Conservation (phyloP, 1,140 invertebrate species). For the Conus betulinus region DNA sequence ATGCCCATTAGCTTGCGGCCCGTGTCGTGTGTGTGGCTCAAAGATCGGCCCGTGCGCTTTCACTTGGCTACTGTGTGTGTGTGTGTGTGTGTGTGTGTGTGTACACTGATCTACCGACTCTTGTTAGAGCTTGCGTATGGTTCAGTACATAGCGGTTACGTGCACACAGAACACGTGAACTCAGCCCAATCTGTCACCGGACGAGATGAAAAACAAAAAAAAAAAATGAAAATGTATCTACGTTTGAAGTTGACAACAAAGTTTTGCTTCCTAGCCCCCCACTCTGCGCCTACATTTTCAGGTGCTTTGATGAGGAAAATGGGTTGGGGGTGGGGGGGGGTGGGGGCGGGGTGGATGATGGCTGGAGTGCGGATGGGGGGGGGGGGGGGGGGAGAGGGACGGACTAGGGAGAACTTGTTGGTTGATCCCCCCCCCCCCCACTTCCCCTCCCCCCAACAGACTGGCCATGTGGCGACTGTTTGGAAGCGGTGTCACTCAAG, state of each 20-base stretch:
- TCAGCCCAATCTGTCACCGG: too few species aligned
- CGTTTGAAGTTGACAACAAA: too few species aligned
- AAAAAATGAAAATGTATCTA: too few species aligned
- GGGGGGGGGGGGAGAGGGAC: neutral
- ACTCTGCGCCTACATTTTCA: too few species aligned
- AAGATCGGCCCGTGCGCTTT: neutral
- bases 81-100: neutral
- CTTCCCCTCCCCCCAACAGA: too few species aligned
- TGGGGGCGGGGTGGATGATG: neutral
- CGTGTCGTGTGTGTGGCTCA: neutral
- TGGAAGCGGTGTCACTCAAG: constrained; percentile 1
- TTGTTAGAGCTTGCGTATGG: neutral
- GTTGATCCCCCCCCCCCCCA: too few species aligned
- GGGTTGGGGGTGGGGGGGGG: neutral
- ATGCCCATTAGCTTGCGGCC: neutral
- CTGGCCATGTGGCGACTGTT: constrained; percentile 2
- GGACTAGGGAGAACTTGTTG: neutral
- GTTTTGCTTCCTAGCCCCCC: too few species aligned
- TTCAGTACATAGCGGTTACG: neutral
- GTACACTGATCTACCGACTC: neutral
- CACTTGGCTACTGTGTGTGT: neutral
- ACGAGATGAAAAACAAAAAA: too few species aligned
- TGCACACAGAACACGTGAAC: neutral
- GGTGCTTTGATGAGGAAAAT: neutral
- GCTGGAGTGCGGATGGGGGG: neutral